A percentile compares a stretch with the other conserved stretches of the same genome.
phyloP scores from a whole-genome alignment of 2,888 invertebrate species.

The Flexamia atlantica region DNA sequence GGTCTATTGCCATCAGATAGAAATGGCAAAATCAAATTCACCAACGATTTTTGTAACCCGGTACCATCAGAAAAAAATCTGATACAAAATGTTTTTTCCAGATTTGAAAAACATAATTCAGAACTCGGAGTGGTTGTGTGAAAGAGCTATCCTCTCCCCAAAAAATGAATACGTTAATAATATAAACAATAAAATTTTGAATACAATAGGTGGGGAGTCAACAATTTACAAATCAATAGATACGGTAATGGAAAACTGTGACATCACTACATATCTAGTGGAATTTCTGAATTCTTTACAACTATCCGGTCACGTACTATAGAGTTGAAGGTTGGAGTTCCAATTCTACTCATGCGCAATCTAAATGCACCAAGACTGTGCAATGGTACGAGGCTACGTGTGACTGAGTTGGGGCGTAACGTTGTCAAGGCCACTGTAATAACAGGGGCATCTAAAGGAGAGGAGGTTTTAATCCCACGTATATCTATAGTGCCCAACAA shows the following conservation, averaged over 20 bases:
- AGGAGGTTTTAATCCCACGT: background rate
- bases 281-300: background rate
- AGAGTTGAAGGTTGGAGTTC: background rate
- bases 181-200: conserved; percentile 4
- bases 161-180: background rate
- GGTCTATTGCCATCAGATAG: too few species aligned
- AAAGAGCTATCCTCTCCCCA: background rate
- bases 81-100: too few species aligned
- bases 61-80: too few species aligned
- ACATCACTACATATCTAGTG: background rate
- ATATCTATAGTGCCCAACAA: background rate
- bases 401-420: background rate
- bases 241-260: background rate
- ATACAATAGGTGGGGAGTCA: background rate
- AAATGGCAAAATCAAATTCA: too few species aligned
- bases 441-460: background rate
- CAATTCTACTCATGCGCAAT: conserved; percentile 15
- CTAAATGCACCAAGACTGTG: background rate
- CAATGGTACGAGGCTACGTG: conserved; percentile 3
- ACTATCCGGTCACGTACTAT: background rate
- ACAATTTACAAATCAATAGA: background rate
- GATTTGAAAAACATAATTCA: too few species aligned
- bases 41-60: too few species aligned
- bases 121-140: background rate
- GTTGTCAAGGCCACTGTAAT: background rate